Percentiles rank a stretch among this genome's conserved stretches.
Evolutionary conservation across 1,140 invertebrate genomes (phyloP).

Genomic region (Halyomorpha halys): DNA sequence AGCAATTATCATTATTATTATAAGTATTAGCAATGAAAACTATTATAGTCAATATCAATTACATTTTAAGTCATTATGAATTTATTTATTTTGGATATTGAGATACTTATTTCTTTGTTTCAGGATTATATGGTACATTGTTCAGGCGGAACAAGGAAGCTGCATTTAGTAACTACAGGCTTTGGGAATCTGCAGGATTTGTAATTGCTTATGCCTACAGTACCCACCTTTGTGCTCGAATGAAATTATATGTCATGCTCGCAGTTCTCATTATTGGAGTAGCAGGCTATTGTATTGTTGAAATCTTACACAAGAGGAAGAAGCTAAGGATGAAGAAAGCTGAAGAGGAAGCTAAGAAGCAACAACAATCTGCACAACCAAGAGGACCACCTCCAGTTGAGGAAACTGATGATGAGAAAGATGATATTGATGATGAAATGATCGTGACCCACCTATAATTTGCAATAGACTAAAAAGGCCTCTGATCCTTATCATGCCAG

Average conservation of each 20-base stretch:
- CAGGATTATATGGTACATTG: constrained; percentile 83
- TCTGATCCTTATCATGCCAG: not conserved
- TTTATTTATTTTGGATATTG: too few species aligned
- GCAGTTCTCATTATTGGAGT: constrained; percentile 66
- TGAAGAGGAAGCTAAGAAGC: constrained; percentile 52
- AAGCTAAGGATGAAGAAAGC: constrained; percentile 48
- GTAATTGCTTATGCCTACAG: constrained; percentile 84
- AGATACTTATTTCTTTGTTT: constrained; percentile 29
- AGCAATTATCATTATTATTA: too few species aligned
- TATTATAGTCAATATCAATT: too few species aligned
- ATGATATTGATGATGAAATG: constrained; percentile 74
- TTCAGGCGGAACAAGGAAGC: constrained; percentile 88
- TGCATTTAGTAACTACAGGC: constrained; percentile 89
- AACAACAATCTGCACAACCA: constrained; percentile 36
- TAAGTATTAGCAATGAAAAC: too few species aligned
- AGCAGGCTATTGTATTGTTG: constrained; percentile 69
- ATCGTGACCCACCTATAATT: constrained; percentile 67
- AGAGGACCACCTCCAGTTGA: constrained; percentile 40
- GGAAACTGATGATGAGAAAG: constrained; percentile 69
- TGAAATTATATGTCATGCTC: constrained; percentile 83
- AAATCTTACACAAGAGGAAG: constrained; percentile 70
- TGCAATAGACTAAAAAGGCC: not conserved
- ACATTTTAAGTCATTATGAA: too few species aligned
- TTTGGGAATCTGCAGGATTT: constrained; percentile 89
- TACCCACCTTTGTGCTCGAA: constrained; percentile 73